Base-by-base conservation (phyloP, 2,888 invertebrate genomes). In the Salticus scenicus region DNA sequence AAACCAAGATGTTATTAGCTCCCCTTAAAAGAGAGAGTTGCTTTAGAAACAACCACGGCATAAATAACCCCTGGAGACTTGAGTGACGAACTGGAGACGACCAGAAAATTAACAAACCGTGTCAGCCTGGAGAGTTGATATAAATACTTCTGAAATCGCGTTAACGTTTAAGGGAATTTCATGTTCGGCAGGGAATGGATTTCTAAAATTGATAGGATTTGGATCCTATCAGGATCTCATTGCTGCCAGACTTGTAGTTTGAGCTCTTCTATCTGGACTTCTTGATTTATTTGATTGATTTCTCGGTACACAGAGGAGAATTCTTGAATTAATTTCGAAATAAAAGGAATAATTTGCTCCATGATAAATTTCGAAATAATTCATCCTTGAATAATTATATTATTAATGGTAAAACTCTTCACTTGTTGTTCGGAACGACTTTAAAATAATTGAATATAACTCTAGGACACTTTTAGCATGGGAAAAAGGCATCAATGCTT, bases 51-150 rank as follows among this genome's bases (percentile, higher is more conserved):
- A 57, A 4, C 57, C 24, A 24, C 24, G 17, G 57, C 57, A 24
- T 57, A 24, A 57, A 57, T 24, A 57, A 57, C 24, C 57, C 24
- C 57, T 7, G 57, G 57, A 57, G 24, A 57, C 20, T 14, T 12
- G 4, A 57, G 57, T 4, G 57, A 57, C 57, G 24, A 57, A 24
- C 57, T 57, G 12, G 24, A 57, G 57, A 57, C 8, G 57, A 12
- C 57, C 57, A 57, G 57, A 57, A 57, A 57, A 57, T 57, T 57
- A 57, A 57, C 57, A 57, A 57, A 57, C 57, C 57, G 57, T 57
- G 57, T 57, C 57, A 7, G 57, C 57, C 24, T 57, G 14, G 57
- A 57, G 57, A 57, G 57, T 57, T 57, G 57, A 57, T 57, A 57
- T 57, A 57, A 57, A 57, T 57, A 57, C 57, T 57, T 17, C 14